phyloP scores from a whole-genome alignment of 37 sponge, comb jelly and placozoan genomes.

The Aphrocallistes beatrix region DNA sequence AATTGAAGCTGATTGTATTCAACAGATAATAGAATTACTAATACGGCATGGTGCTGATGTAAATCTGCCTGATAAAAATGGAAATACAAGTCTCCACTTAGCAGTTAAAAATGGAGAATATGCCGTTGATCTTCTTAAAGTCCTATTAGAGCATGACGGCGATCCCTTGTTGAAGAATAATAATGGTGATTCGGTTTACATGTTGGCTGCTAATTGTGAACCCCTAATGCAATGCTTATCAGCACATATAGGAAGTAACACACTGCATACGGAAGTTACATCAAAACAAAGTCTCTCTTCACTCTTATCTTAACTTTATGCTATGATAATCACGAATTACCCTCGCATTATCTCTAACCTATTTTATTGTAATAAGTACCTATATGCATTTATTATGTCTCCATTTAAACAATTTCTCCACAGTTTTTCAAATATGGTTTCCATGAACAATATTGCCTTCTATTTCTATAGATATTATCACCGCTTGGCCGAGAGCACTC shows the following conservation, averaged over 20 bases:
- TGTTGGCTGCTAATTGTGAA: neutral
- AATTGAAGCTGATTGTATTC: neutral
- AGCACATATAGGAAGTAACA: neutral
- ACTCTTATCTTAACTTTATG: neutral
- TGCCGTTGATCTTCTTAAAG: neutral
- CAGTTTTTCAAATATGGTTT: no score
- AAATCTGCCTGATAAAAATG: neutral
- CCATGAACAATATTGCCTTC: neutral
- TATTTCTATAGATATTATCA: constrained; percentile 2
- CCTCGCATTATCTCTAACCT: no score
- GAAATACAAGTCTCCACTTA: neutral
- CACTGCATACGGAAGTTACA: neutral
- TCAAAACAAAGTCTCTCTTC: neutral
- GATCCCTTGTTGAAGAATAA: constrained; percentile 4
- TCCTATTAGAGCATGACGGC: neutral
- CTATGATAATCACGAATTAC: neutral
- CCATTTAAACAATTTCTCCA: no score
- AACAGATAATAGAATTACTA: neutral
- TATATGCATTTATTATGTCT: no score
- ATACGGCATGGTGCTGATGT: neutral
- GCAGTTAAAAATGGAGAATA: neutral
- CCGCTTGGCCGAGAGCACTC: neutral
- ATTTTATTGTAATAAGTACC: no score
- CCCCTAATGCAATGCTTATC: neutral
- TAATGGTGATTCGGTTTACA: neutral